phyloP scores from a whole-genome alignment of 2,888 invertebrate genomes.

The Prosapia bicincta region DNA sequence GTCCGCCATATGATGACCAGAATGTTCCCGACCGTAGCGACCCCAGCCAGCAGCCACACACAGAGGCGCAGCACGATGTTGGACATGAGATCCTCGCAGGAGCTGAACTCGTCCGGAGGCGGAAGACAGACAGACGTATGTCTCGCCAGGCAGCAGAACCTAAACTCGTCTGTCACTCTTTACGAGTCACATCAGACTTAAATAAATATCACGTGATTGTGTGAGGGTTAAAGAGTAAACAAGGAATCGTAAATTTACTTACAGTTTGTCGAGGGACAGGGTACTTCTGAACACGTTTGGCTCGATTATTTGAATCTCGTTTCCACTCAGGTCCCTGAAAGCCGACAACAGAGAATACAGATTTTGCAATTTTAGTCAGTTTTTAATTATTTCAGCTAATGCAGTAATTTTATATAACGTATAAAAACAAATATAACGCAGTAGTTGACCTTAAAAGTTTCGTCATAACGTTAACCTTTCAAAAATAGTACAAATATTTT shows the following conservation, averaged over 20 bases:
- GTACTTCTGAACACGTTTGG: conserved; percentile 41
- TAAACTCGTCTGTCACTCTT: conserved; percentile 43
- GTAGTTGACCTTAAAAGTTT: too few species aligned
- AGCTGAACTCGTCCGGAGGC: conserved; percentile 46
- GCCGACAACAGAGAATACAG: too few species aligned
- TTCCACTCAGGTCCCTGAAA: conserved; percentile 40
- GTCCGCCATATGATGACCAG: conserved; percentile 46
- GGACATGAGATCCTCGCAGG: conserved; percentile 48
- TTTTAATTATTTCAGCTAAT: too few species aligned
- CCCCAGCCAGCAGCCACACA: conserved; percentile 45
- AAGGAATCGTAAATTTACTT: too few species aligned
- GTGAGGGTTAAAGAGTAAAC: not conserved
- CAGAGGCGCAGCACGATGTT: conserved; percentile 46
- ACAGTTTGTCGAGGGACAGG: conserved; percentile 39
- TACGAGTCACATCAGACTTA: not conserved
- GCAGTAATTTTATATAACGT: too few species aligned
- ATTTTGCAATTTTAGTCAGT: too few species aligned
- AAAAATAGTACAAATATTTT: too few species aligned
- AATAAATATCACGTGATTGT: not conserved
- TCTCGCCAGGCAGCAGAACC: conserved; percentile 42
- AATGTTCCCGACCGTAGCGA: conserved; percentile 46
- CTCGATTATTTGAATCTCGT: conserved; percentile 39
- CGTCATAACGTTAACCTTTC: too few species aligned
- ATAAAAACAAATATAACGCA: too few species aligned
- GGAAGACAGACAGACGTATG: conserved; percentile 41